Evolutionary conservation across 2,797 vertebrate species (phyloP).

Genomic region (Phrynocephalus vlangalii): DNA sequence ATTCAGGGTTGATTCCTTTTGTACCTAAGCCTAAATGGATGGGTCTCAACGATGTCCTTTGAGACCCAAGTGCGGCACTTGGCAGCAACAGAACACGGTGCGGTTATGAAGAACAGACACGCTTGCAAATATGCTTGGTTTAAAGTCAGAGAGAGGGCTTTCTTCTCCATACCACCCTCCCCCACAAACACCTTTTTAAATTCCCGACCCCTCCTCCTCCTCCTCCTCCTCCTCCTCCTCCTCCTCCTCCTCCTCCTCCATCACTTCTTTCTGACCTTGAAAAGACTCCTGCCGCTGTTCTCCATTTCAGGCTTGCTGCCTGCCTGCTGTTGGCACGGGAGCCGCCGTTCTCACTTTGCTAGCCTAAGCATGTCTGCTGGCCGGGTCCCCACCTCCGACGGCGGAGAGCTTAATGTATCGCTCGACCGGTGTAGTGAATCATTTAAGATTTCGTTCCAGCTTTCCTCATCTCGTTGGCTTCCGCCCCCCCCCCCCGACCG

Average conservation of each 20-base stretch:
- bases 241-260: neutral
- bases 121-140: constrained; percentile 23
- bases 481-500: constrained; percentile 72
- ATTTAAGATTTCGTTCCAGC: constrained; percentile 71
- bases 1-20: neutral
- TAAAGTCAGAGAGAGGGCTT: neutral
- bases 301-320: neutral
- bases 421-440: constrained; percentile 71
- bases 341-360: constrained; percentile 46
- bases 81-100: neutral
- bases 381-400: constrained; percentile 40
- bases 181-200: neutral
- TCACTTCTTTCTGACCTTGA: constrained; percentile 57
- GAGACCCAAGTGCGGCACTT: too few species aligned
- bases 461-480: constrained; percentile 73
- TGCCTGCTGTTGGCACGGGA: neutral
- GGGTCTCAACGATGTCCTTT: neutral
- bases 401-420: constrained; percentile 68
- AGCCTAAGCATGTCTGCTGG: constrained; percentile 53
- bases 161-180: neutral
- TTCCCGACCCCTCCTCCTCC: neutral
- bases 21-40: neutral
- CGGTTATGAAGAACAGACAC: neutral
- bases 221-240: neutral
- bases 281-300: neutral